These are phyloP conservation scores for Prunella himalayana DNA, from an alignment of 2,113 vertebrate species.

Conservation along the genomic window DNA sequence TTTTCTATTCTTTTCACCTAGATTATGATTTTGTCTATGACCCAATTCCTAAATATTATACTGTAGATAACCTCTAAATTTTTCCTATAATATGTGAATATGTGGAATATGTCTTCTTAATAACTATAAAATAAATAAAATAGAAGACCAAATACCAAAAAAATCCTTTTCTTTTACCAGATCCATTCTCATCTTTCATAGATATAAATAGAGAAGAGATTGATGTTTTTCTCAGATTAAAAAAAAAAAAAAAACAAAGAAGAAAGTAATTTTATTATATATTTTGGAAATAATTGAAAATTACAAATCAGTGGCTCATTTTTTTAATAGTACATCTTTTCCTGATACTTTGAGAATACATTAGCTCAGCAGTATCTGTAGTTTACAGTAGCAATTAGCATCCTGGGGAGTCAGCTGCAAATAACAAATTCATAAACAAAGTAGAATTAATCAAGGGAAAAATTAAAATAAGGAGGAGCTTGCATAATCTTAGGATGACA, in stretches of 20 bases:
- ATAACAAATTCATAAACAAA: constrained; percentile 64
- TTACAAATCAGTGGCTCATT: not conserved
- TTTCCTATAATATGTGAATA: not conserved
- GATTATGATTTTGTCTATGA: not conserved
- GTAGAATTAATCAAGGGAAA: constrained; percentile 60
- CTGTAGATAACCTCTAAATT: not conserved
- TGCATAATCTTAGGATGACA: constrained; percentile 29
- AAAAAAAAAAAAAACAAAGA: not conserved
- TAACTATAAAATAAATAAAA: not conserved
- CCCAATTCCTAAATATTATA: not conserved
- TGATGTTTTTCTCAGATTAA: not conserved
- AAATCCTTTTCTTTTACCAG: not conserved
- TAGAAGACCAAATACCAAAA: not conserved
- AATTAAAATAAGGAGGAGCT: constrained; percentile 59
- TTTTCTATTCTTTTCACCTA: not conserved
- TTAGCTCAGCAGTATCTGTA: constrained; percentile 63
- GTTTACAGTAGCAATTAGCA: constrained; percentile 67
- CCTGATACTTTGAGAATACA: constrained; percentile 17
- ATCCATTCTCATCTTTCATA: not conserved
- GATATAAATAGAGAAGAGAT: not conserved
- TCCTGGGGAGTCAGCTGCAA: constrained; percentile 52
- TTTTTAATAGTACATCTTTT: not conserved
- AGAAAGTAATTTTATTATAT: not conserved
- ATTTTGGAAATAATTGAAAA: not conserved
- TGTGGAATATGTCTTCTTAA: not conserved